phyloP scores from a whole-genome alignment of 2,888 invertebrate species.

The Meandrusa payeni region DNA sequence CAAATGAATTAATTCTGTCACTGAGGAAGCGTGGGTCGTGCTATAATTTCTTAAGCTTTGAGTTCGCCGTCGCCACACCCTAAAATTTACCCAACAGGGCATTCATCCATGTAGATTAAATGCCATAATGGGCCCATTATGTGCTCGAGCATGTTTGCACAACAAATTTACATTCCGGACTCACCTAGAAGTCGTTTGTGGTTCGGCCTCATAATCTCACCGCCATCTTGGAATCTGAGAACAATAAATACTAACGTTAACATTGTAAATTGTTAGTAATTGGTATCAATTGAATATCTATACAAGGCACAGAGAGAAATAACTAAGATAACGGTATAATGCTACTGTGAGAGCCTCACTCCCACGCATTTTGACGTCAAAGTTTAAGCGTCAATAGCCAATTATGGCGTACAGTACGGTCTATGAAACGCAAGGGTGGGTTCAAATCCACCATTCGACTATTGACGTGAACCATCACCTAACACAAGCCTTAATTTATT shows the following conservation, averaged over 20 bases:
- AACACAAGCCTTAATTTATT: too few species aligned
- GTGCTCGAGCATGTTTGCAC: slow-evolving; percentile 42
- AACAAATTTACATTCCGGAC: slow-evolving; percentile 52
- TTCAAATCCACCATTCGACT: too few species aligned
- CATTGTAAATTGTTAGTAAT: slow-evolving; percentile 22
- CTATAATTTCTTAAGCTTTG: slow-evolving; percentile 47
- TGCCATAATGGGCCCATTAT: slow-evolving; percentile 50
- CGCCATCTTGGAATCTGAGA: slow-evolving; percentile 65
- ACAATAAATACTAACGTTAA: slow-evolving; percentile 41
- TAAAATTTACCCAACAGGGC: slow-evolving; percentile 41
- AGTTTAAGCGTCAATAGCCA: too few species aligned
- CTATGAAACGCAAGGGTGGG: too few species aligned
- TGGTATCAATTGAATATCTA: slow-evolving; percentile 17
- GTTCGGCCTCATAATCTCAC: slow-evolving; percentile 61
- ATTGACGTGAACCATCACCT: too few species aligned
- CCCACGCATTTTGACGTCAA: too few species aligned
- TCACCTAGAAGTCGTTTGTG: slow-evolving; percentile 60
- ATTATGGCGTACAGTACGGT: too few species aligned
- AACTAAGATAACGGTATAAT: slow-evolving; percentile 5
- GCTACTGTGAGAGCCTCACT: slow-evolving; percentile 11
- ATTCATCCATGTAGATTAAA: slow-evolving; percentile 56
- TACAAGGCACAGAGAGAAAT: slow-evolving; percentile 10
- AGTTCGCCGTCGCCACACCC: slow-evolving; percentile 48
- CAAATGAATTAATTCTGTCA: slow-evolving; percentile 52
- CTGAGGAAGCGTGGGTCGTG: slow-evolving; percentile 55